These are phyloP conservation scores for Cyprinodon tularosa DNA, from an alignment of 2,113 vertebrate genomes.

Conservation along the genomic window DNA sequence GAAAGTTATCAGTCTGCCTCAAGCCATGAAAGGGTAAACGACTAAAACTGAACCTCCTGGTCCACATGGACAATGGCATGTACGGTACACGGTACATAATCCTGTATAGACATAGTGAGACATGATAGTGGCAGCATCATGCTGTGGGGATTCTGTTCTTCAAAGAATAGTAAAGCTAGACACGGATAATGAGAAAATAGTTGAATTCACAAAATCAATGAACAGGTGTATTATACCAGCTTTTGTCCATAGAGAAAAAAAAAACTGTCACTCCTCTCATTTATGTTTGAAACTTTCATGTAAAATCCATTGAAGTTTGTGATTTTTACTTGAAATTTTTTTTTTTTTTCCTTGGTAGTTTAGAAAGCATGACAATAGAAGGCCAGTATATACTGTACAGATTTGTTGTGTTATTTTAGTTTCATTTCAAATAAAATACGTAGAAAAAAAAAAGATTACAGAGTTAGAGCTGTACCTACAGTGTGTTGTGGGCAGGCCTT, in stretches of 20 bases:
- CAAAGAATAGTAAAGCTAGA: not conserved
- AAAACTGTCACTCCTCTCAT: not conserved
- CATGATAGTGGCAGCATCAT: not conserved
- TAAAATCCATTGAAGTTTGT: slow-evolving; percentile 2
- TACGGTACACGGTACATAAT: too few species aligned
- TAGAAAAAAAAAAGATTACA: not conserved
- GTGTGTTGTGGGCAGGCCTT: slow-evolving; percentile 16
- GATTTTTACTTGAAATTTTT: too few species aligned
- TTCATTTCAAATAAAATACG: too few species aligned
- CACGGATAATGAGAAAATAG: not conserved
- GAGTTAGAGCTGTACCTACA: not conserved
- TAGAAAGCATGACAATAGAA: not conserved
- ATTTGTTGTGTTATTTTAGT: slow-evolving; percentile 4
- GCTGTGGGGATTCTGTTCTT: not conserved
- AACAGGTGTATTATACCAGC: not conserved
- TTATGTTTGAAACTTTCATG: not conserved
- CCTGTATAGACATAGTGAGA: not conserved
- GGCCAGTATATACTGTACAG: not conserved
- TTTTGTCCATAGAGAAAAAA: not conserved
- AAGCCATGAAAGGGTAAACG: too few species aligned
- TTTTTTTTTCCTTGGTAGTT: not conserved
- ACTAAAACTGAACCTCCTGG: too few species aligned
- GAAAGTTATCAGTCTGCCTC: not conserved
- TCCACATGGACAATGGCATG: too few species aligned
- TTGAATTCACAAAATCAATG: not conserved